Conservation (phyloP, 2,113 vertebrate species). For the Engystomops pustulosus region DNA sequence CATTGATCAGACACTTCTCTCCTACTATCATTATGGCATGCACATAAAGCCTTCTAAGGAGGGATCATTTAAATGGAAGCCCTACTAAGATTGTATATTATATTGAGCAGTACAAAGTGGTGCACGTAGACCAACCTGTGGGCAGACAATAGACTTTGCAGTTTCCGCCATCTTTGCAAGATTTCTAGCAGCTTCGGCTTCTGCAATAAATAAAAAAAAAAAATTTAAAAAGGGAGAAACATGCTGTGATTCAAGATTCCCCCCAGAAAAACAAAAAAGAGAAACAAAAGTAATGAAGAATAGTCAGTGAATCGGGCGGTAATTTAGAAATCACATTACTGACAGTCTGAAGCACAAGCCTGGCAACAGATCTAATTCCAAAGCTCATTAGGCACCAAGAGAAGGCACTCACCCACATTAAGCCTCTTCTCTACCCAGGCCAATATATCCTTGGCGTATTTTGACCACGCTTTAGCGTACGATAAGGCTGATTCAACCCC, state of each 20-base stretch:
- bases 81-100: too few species aligned
- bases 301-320: constrained; percentile 64
- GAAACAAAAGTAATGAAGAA: background rate
- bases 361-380: constrained; percentile 70
- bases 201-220: constrained; percentile 70
- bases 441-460: constrained; percentile 95
- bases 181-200: constrained; percentile 91
- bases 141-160: constrained; percentile 83
- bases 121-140: constrained; percentile 80
- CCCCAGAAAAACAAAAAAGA: background rate
- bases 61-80: too few species aligned
- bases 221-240: too few species aligned
- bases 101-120: too few species aligned
- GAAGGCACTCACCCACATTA: constrained; percentile 85
- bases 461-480: constrained; percentile 96
- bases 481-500: constrained; percentile 90
- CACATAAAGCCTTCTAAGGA: too few species aligned
- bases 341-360: constrained; percentile 70
- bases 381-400: constrained; percentile 70
- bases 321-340: constrained; percentile 72
- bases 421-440: constrained; percentile 96
- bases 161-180: constrained; percentile 94
- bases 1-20: too few species aligned
- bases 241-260: background rate
- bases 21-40: too few species aligned